phyloP scores from a whole-genome alignment of 2,888 invertebrate species.

The Eubasilissa splendida region DNA sequence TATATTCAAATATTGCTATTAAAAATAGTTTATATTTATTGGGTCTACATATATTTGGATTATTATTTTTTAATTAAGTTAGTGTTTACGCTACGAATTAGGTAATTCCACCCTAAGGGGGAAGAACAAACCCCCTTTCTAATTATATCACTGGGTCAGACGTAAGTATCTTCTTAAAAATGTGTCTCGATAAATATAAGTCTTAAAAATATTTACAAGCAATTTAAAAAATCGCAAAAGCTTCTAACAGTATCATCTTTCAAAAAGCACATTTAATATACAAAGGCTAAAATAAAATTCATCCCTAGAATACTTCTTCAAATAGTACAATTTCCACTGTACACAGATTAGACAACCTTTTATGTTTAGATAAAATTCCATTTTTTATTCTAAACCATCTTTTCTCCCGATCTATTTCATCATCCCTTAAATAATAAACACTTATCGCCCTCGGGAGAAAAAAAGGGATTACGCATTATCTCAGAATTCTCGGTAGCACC shows the following conservation, averaged over 20 bases:
- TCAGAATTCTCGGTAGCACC: not conserved
- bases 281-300: slow-evolving; percentile 8
- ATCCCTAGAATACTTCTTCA: not conserved
- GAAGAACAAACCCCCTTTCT: too few species aligned
- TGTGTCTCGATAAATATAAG: too few species aligned
- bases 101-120: too few species aligned
- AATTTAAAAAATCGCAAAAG: not conserved
- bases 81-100: too few species aligned
- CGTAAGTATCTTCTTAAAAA: too few species aligned
- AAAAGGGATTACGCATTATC: not conserved
- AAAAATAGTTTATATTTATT: too few species aligned
- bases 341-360: slow-evolving; percentile 6
- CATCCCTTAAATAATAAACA: not conserved
- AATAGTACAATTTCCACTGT: not conserved
- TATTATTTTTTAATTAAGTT: too few species aligned
- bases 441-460: not conserved
- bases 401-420: not conserved
- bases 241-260: not conserved
- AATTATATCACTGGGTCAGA: too few species aligned
- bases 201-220: not conserved
- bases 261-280: not conserved
- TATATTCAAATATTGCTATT: too few species aligned
- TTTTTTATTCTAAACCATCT: not conserved
- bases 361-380: slow-evolving; percentile 3
- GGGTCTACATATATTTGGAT: too few species aligned